These are phyloP conservation scores for Eleutherodactylus coqui DNA, from an alignment of 2,797 vertebrate species.

Conservation along the genomic window DNA sequence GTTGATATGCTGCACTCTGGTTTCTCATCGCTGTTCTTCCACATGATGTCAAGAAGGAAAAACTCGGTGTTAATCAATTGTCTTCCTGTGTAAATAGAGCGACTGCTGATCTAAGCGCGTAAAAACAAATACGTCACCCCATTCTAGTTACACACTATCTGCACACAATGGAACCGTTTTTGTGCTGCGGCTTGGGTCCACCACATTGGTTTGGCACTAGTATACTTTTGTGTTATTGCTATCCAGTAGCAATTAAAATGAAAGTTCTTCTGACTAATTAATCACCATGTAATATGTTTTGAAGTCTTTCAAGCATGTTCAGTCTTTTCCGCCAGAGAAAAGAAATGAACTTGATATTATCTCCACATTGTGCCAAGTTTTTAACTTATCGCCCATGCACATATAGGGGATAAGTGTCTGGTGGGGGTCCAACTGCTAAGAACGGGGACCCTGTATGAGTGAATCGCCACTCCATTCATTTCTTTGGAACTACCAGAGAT, in stretches of 20 bases:
- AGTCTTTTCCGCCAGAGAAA: not conserved
- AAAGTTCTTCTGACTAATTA: not conserved
- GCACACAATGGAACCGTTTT: not conserved
- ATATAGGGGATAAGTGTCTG: too few species aligned
- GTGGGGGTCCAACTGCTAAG: too few species aligned
- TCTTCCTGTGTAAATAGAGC: not conserved
- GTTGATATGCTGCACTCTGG: not conserved
- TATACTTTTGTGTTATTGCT: not conserved
- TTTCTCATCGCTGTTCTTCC: not conserved
- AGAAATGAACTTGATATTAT: too few species aligned
- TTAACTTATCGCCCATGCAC: too few species aligned
- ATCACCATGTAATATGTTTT: not conserved
- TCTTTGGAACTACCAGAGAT: too few species aligned
- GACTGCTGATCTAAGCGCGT: not conserved
- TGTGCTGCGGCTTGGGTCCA: not conserved
- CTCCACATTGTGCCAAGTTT: too few species aligned
- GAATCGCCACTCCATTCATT: too few species aligned
- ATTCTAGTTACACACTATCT: not conserved
- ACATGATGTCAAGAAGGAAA: not conserved
- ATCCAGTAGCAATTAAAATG: not conserved
- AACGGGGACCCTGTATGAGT: too few species aligned
- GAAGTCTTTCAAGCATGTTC: not conserved
- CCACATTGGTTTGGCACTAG: conserved; percentile 15
- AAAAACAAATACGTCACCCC: not conserved
- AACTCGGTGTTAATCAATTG: not conserved